phyloP scores from a whole-genome alignment of 2,888 invertebrate genomes.

The Gymnosoma rotundatum region DNA sequence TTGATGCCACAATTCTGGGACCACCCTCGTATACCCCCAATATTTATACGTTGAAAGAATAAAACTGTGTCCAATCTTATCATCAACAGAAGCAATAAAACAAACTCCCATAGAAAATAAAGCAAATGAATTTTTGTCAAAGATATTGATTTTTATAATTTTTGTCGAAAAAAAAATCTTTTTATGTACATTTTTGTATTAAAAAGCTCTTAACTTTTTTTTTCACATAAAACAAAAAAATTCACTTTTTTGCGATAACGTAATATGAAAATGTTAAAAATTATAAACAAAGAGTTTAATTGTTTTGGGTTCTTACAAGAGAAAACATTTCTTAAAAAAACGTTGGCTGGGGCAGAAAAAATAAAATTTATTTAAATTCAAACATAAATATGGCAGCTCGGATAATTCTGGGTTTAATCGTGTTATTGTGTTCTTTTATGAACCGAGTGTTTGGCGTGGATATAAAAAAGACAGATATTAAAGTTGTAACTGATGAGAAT shows the following conservation, averaged over 20 bases:
- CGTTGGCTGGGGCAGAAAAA: neutral
- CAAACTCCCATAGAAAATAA: conserved; percentile 31
- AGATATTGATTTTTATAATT: conserved; percentile 21
- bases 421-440: conserved; percentile 11
- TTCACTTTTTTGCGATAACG: conserved; percentile 39
- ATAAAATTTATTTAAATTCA: neutral
- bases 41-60: too few relatives aligned
- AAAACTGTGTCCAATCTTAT: conserved; percentile 35
- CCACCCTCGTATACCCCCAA: too few relatives aligned
- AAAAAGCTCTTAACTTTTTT: conserved; percentile 38
- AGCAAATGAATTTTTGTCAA: conserved; percentile 27
- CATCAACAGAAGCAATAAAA: conserved; percentile 48
- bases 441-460: conserved; percentile 72
- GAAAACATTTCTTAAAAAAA: conserved; percentile 46
- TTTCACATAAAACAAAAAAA: conserved; percentile 10
- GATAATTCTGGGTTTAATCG: conserved; percentile 33
- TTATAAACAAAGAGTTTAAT: conserved; percentile 57
- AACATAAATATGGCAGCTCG: conserved; percentile 36
- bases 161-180: neutral
- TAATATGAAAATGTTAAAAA: conserved; percentile 54
- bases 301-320: conserved; percentile 34
- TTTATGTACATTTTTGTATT: neutral
- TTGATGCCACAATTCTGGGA: too few relatives aligned
- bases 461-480: conserved; percentile 75
- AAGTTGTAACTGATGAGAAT: conserved; percentile 73